phyloP scores from a whole-genome alignment of 2,888 invertebrate genomes.

The Petrolisthes manimaculis region DNA sequence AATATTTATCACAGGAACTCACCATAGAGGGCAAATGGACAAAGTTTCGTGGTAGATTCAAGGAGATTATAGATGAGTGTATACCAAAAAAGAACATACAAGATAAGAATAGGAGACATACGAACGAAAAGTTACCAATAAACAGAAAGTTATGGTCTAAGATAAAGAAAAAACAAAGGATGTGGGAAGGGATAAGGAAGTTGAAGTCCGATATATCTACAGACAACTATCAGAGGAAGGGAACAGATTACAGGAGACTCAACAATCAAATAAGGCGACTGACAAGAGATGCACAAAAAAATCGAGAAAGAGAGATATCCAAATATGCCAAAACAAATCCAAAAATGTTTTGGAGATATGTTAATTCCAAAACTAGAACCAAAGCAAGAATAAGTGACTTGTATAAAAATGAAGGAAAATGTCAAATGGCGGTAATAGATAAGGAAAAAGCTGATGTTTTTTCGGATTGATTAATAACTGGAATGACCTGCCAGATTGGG shows the following conservation, averaged over 20 bases:
- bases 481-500: too few species aligned
- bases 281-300: not conserved
- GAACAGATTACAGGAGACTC: not conserved
- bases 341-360: constrained; percentile 1
- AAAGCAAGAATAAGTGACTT: not conserved
- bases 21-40: not conserved
- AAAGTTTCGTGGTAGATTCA: not conserved
- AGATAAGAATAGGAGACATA: not conserved
- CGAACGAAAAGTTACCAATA: constrained; percentile 6
- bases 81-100: not conserved
- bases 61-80: constrained; percentile 3
- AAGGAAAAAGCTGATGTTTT: not conserved
- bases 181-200: constrained; percentile 3
- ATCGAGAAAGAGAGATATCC: not conserved
- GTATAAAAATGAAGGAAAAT: not conserved
- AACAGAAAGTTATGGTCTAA: constrained; percentile 19
- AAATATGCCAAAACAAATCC: not conserved
- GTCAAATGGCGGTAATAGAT: not conserved
- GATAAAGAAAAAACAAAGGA: too few species aligned
- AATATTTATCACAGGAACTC: not conserved
- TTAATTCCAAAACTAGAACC: not conserved
- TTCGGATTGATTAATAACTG: not conserved
- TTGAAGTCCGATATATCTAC: not conserved
- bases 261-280: not conserved
- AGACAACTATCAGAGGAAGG: not conserved